phyloP scores from a whole-genome alignment of 1,140 invertebrate genomes.

The Drosophila ficusphila region DNA sequence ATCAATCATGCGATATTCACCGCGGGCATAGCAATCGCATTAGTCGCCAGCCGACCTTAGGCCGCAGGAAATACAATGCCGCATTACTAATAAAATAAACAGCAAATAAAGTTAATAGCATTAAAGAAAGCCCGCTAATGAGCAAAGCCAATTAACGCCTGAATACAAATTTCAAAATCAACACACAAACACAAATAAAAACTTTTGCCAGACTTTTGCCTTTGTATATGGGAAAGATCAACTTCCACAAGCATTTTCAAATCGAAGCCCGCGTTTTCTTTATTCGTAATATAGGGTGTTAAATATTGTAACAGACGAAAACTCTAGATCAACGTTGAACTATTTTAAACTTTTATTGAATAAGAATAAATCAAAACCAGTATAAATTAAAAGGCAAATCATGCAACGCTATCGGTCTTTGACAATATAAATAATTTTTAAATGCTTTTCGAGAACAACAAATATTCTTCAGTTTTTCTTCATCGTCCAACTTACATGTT shows the following conservation, averaged over 20 bases:
- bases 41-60: constrained; percentile 53
- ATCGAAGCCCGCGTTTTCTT: constrained; percentile 48
- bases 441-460: no score
- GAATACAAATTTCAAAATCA: constrained; percentile 79
- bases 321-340: no score
- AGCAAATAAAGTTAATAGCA: constrained; percentile 80
- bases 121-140: constrained; percentile 75
- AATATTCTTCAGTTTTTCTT: no score
- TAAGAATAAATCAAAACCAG: no score
- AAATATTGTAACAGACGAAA: background rate
- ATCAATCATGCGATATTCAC: constrained; percentile 48
- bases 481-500: no score
- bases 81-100: constrained; percentile 80
- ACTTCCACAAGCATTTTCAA: constrained; percentile 20
- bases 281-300: constrained; percentile 10
- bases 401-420: no score
- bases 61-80: constrained; percentile 72
- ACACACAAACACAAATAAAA: constrained; percentile 47
- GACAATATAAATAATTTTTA: no score
- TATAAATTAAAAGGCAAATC: no score
- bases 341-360: no score
- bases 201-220: constrained; percentile 25
- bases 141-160: constrained; percentile 78
- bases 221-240: constrained; percentile 4
- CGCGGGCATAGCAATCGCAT: constrained; percentile 74